Evolutionary conservation across 1,140 invertebrate genomes (phyloP).

Genomic region (Leptonema lineaticorne): DNA sequence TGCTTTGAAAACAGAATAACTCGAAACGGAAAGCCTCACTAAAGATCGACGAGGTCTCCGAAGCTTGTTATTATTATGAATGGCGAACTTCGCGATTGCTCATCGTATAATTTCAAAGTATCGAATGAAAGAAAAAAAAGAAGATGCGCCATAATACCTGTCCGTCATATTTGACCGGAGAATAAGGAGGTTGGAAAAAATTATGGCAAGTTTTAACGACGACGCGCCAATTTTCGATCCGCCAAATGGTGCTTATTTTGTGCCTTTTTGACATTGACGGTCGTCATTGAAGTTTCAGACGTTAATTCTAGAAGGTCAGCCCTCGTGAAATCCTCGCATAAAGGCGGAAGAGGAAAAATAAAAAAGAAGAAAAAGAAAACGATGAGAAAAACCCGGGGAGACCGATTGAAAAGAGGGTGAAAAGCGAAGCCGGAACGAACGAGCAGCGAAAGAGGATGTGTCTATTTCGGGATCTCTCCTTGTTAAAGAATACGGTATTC

Average conservation of each 20-base stretch:
- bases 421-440: too few species aligned
- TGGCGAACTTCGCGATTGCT: background rate
- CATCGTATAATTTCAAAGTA: background rate
- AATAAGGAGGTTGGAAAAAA: too few species aligned
- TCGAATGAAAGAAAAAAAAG: too few species aligned
- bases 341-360: too few species aligned
- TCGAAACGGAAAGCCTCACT: background rate
- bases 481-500: background rate
- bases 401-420: too few species aligned
- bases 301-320: conserved; percentile 7
- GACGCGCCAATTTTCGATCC: background rate
- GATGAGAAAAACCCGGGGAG: too few species aligned
- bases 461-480: background rate
- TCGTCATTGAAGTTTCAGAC: conserved; percentile 1
- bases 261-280: conserved; percentile 15
- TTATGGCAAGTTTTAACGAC: conserved; percentile 17
- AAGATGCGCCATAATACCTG: too few species aligned
- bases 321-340: background rate
- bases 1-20: conserved; percentile 2
- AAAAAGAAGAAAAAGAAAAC: too few species aligned
- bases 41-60: too few species aligned
- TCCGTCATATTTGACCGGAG: too few species aligned
- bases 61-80: background rate
- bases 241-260: conserved; percentile 21
- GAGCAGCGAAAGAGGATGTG: background rate